Evolutionary conservation across 1,140 invertebrate genomes (phyloP).

Genomic region (Anthonomus grandis): DNA sequence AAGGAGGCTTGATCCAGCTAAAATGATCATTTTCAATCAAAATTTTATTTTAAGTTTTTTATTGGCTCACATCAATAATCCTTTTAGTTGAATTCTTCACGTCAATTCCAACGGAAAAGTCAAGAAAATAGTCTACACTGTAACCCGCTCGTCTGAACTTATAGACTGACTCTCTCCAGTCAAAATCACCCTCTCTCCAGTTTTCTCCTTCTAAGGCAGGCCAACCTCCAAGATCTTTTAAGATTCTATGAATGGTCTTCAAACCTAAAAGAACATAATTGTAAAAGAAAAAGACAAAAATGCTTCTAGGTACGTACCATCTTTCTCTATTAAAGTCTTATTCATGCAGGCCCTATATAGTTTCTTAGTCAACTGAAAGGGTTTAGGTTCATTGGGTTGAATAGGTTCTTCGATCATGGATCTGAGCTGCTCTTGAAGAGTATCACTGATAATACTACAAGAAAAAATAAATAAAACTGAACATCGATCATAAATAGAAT

Average conservation of each 20-base stretch:
- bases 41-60: slow-evolving; percentile 4
- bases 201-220: slow-evolving; percentile 74
- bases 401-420: slow-evolving; percentile 69
- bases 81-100: slow-evolving; percentile 85
- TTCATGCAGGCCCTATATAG: slow-evolving; percentile 84
- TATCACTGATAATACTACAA: slow-evolving; percentile 76
- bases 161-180: slow-evolving; percentile 80
- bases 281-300: not conserved
- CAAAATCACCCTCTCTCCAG: slow-evolving; percentile 66
- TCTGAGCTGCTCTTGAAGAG: slow-evolving; percentile 74
- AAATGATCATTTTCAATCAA: slow-evolving; percentile 18
- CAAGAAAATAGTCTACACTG: slow-evolving; percentile 88
- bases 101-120: slow-evolving; percentile 86
- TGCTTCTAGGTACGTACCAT: slow-evolving; percentile 57
- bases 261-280: slow-evolving; percentile 41
- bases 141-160: slow-evolving; percentile 76
- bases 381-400: slow-evolving; percentile 61
- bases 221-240: slow-evolving; percentile 84
- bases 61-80: slow-evolving; percentile 77
- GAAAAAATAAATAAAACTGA: not conserved
- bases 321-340: slow-evolving; percentile 69
- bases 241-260: slow-evolving; percentile 64
- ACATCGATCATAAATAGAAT: not conserved
- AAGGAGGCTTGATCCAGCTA: slow-evolving; percentile 90
- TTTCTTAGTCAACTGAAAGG: slow-evolving; percentile 72